phyloP scores from a whole-genome alignment of 2,888 invertebrate genomes.

The Sussaba pulchella region DNA sequence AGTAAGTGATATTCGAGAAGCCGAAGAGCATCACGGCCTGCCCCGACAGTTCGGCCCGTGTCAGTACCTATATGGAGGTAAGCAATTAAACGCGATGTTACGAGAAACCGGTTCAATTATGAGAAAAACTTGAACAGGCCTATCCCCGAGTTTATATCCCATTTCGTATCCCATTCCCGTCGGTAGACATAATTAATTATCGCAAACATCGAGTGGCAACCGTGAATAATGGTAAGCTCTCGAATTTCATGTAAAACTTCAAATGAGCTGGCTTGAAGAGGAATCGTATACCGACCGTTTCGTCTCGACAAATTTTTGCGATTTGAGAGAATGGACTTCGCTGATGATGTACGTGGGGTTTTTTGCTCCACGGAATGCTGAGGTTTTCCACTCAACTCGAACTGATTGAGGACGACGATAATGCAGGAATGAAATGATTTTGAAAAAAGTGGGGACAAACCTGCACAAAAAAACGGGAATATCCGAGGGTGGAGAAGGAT shows the following conservation, averaged over 20 bases:
- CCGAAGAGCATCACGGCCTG: conserved; percentile 16
- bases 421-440: conserved; percentile 44
- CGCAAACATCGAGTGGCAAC: conserved; percentile 12
- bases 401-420: conserved; percentile 47
- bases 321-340: no score
- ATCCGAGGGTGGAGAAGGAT: neutral
- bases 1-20: conserved; percentile 63
- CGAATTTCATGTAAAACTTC: neutral
- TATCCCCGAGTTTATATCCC: conserved; percentile 50
- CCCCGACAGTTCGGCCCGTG: conserved; percentile 22
- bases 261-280: neutral
- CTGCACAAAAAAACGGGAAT: conserved; percentile 6
- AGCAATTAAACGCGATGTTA: conserved; percentile 61
- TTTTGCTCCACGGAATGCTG: conserved; percentile 3
- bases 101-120: conserved; percentile 57
- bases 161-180: conserved; percentile 36
- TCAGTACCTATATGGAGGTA: conserved; percentile 25
- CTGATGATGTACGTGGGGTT: neutral
- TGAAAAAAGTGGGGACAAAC: conserved; percentile 19
- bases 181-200: conserved; percentile 58
- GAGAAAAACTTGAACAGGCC: conserved; percentile 36
- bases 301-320: neutral
- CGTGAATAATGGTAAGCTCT: neutral
- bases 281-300: no score
- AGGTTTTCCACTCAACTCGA: conserved; percentile 16